Percentiles rank a stretch among this genome's conserved stretches.
phyloP scores from a whole-genome alignment of 2,797 vertebrate species.

The Pseudomugil gertrudae region DNA sequence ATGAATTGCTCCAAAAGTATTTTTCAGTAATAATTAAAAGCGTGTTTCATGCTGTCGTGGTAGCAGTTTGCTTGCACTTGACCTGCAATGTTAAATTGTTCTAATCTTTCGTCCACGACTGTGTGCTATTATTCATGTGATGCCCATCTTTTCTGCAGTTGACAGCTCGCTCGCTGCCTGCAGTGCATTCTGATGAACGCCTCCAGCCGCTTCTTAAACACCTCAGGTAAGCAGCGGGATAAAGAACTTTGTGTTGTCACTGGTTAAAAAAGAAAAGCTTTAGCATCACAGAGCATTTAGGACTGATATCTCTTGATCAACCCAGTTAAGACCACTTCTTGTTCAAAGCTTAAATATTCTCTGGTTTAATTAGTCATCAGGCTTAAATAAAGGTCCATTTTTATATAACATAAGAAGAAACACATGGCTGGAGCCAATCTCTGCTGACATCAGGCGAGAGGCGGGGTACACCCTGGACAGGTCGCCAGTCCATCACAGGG shows the following conservation, averaged over 20 bases:
- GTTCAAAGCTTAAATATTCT: background rate
- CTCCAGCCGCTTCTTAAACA: conserved; percentile 95
- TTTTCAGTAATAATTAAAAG: background rate
- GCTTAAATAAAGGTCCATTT: background rate
- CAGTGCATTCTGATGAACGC: conserved; percentile 93
- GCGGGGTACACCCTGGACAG: too few species aligned
- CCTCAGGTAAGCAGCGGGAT: conserved; percentile 89
- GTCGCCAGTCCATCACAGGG: too few species aligned
- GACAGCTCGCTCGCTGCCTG: conserved; percentile 91
- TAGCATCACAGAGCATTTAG: background rate
- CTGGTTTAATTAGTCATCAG: background rate
- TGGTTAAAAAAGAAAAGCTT: conserved; percentile 36
- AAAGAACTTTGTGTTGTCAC: conserved; percentile 40
- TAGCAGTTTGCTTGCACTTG: conserved; percentile 12
- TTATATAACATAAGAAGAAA: background rate
- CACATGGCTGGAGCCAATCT: too few species aligned
- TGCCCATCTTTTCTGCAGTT: conserved; percentile 82
- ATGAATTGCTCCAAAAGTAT: background rate
- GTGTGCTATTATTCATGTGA: conserved; percentile 55
- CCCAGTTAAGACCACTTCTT: background rate
- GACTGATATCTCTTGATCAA: background rate
- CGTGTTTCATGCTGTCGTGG: background rate
- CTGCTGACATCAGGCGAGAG: too few species aligned
- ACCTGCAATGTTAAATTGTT: conserved; percentile 21
- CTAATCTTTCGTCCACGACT: conserved; percentile 33